Percentiles rank a stretch among this genome's conserved stretches.
Conservation (phyloP, 2,797 vertebrate species). For the Novumbra hubbsi region DNA sequence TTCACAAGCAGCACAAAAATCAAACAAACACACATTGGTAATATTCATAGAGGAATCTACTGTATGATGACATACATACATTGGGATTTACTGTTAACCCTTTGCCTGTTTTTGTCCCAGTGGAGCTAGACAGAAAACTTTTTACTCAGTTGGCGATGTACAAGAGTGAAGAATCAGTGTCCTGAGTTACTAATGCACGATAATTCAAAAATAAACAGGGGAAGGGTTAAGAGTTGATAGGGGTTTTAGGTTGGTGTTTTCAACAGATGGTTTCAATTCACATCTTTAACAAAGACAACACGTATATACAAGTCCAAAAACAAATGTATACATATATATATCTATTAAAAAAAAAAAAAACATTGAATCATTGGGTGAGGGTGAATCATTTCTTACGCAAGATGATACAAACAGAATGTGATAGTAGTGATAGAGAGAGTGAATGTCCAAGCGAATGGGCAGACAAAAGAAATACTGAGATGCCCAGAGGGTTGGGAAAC, state of each 20-base stretch:
- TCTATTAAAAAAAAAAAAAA: slow-evolving; percentile 26
- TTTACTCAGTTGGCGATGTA: neutral
- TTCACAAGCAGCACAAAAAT: slow-evolving; percentile 15
- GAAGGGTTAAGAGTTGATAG: slow-evolving; percentile 67
- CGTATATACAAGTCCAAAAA: slow-evolving; percentile 21
- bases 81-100: slow-evolving; percentile 43
- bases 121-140: neutral
- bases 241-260: slow-evolving; percentile 25
- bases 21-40: slow-evolving; percentile 23
- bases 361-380: slow-evolving; percentile 55
- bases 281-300: slow-evolving; percentile 36
- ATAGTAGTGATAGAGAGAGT: slow-evolving; percentile 63
- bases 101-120: slow-evolving; percentile 41
- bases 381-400: slow-evolving; percentile 49
- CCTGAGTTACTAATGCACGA: neutral
- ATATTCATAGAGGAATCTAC: slow-evolving; percentile 26
- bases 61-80: slow-evolving; percentile 27
- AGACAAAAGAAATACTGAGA: slow-evolving; percentile 51
- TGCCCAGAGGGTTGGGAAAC: slow-evolving; percentile 60
- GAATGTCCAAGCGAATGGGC: slow-evolving; percentile 53
- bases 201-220: slow-evolving; percentile 34
- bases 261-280: slow-evolving; percentile 41
- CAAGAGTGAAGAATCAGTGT: neutral
- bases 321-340: slow-evolving; percentile 33
- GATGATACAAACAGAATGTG: slow-evolving; percentile 66